Evolutionary conservation across 2,797 vertebrate species (phyloP), one percentile per base, ranked within the genome.

Genomic region (Hirundo rustica): DNA sequence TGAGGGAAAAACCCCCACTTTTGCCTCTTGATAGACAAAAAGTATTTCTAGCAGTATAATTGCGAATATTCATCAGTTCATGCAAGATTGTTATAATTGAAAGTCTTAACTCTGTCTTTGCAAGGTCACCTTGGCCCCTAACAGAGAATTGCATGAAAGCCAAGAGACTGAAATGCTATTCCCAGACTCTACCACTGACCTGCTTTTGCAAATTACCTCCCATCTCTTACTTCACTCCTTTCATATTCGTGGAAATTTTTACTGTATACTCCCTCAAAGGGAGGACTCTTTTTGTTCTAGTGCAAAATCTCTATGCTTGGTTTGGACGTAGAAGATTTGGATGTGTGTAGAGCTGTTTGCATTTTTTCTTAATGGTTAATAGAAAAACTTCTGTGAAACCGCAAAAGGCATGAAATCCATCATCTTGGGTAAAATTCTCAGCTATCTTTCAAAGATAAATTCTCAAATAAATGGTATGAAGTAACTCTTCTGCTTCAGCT

Each of bases 181-280:
- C 76, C 76, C 82, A 86, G 62, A 73, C 70, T 87, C 55, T 89
- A 48, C 48, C 51, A 89, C 53, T 95, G 93, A 92, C 85, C 82
- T 81, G 85, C 78, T 94, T 97, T 94, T 80, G 55, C n/a, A 93
- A 83, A 90, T 89, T 77, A 47, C 58, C 29, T 89, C 76, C 65
- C 20, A 3, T 58, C 67, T 68, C 51, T 85, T 91, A 36, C 50
- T 82, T 80, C 32, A 40, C 11, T 73, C 84, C 70, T 77, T 68
- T 84, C 16, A 22, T 79, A 18, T 21, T 4, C 34, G 20, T 38
- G 48, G 30, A 40, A 54, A 65, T 23, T 91, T 91, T 71, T 93
- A 40, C 18, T 50, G 23, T 57, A 29, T 21, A 10, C 5, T 80
- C 4, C 50, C 45, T 50, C 2, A 1, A 45, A 92, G 34, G 36